phyloP scores from a whole-genome alignment of 1,140 invertebrate genomes.

The Trichonephila clavipes region DNA sequence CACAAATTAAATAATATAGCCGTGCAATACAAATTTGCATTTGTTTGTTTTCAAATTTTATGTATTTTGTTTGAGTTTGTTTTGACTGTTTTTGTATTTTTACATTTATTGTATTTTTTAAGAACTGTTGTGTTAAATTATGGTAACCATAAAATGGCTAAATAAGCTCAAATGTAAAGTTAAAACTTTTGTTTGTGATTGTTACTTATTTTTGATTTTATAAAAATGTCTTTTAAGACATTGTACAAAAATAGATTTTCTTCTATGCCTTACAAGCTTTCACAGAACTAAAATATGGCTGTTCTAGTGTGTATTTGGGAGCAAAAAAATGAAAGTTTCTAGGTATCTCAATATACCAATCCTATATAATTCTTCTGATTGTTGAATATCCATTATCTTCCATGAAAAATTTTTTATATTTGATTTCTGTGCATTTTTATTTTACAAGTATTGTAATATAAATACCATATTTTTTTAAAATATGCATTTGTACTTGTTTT shows the following conservation, averaged over 20 bases:
- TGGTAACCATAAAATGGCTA: neutral
- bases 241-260: neutral
- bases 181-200: neutral
- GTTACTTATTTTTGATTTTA: neutral
- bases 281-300: neutral
- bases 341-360: no score
- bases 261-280: neutral
- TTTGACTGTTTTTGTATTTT: neutral
- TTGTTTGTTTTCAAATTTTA: neutral
- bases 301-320: neutral
- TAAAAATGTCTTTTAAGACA: neutral
- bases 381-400: no score
- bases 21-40: slow-evolving; percentile 43
- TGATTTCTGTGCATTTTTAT: no score
- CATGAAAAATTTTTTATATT: no score
- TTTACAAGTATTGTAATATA: no score
- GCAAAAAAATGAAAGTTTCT: neutral
- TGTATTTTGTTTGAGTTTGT: neutral
- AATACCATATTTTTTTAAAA: no score
- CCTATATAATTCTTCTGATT: no score
- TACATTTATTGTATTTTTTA: neutral
- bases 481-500: no score
- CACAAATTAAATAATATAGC: slow-evolving; percentile 21
- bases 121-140: neutral
- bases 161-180: neutral